These are phyloP conservation scores for Trichacis sp. DNA, from an alignment of 2,888 invertebrate species.

Conservation along the genomic window DNA sequence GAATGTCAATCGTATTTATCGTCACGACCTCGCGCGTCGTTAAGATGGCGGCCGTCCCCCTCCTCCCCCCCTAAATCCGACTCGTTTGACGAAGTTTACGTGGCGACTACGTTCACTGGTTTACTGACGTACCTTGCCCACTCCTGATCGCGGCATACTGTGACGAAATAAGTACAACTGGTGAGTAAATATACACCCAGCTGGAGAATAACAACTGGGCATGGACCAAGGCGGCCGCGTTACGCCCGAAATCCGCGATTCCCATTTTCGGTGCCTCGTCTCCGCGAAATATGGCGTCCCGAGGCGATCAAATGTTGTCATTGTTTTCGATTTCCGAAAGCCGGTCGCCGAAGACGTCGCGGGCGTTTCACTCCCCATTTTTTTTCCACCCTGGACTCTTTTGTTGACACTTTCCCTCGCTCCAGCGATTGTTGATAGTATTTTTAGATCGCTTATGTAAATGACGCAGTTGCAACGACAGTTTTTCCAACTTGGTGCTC, in stretches of 20 bases:
- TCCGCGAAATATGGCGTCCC: conserved; percentile 60
- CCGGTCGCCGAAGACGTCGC: conserved; percentile 36
- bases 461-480: conserved; percentile 57
- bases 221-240: conserved; percentile 67
- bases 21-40: too few relatives aligned
- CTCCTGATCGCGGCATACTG: conserved; percentile 93
- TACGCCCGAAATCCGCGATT: conserved; percentile 43
- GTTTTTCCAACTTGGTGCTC: too few relatives aligned
- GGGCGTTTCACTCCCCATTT: conserved; percentile 14
- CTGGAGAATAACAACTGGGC: conserved; percentile 74
- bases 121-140: conserved; percentile 75
- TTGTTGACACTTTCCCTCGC: conserved; percentile 28
- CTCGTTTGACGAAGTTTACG: too few relatives aligned
- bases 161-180: conserved; percentile 96
- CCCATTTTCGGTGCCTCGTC: conserved; percentile 38
- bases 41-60: too few relatives aligned
- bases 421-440: conserved; percentile 55
- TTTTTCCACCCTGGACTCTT: too few relatives aligned
- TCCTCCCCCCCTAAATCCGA: too few relatives aligned
- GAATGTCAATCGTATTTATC: too few relatives aligned
- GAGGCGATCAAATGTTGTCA: conserved; percentile 50
- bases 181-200: conserved; percentile 76
- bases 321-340: conserved; percentile 68
- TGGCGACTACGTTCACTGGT: conserved; percentile 80
- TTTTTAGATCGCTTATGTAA: conserved; percentile 63